These are phyloP conservation scores for Pristionchus arcanus DNA, from an alignment of 2,888 invertebrate genomes.

Conservation along the genomic window DNA sequence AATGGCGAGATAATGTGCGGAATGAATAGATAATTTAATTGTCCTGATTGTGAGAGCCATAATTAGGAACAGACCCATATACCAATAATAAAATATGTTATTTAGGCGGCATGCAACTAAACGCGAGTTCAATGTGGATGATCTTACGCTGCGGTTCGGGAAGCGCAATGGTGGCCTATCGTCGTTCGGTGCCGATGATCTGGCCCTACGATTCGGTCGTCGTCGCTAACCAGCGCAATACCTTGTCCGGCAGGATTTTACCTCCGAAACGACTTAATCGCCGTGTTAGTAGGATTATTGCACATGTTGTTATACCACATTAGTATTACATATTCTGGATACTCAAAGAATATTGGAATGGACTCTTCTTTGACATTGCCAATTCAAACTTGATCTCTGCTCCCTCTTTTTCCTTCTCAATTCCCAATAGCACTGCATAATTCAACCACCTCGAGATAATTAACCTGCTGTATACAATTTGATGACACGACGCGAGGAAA, in stretches of 20 bases:
- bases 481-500: constrained; percentile 4
- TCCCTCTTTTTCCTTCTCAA: background rate
- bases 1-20: too few relatives aligned
- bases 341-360: background rate
- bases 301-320: background rate
- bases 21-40: too few relatives aligned
- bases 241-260: background rate
- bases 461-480: background rate
- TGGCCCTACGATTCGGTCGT: constrained; percentile 65
- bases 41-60: background rate
- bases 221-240: background rate
- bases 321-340: background rate
- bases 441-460: background rate
- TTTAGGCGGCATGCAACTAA: constrained; percentile 57
- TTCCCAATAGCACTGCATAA: background rate
- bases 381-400: constrained; percentile 1
- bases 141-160: constrained; percentile 67
- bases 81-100: background rate
- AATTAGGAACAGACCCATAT: background rate
- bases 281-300: background rate
- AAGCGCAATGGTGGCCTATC: constrained; percentile 60
- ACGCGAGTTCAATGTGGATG: constrained; percentile 68
- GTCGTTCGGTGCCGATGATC: constrained; percentile 61
- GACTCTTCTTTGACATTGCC: background rate
- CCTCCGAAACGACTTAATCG: background rate